These are phyloP conservation scores for Cliona cf. orientalis DNA, from an alignment of 37 sponge, comb jelly and placozoan genomes.

Conservation along the genomic window DNA sequence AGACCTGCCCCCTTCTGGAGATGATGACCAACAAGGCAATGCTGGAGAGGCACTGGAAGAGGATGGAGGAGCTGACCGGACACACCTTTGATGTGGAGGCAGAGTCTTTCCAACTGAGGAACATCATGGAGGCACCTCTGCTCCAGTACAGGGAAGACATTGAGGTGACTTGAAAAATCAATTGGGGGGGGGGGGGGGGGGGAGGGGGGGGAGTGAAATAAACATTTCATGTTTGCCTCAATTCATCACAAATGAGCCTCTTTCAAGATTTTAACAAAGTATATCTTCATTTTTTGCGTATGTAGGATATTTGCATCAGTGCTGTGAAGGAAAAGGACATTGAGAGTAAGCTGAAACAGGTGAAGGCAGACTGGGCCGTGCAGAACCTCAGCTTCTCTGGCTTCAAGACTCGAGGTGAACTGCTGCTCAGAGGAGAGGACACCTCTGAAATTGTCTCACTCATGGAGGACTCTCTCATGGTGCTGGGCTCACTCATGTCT, in stretches of 20 bases:
- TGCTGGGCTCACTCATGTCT: slow-evolving; percentile 98
- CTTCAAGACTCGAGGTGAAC: slow-evolving; percentile 99
- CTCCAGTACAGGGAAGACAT: slow-evolving; percentile 96
- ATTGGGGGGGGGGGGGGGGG: background rate
- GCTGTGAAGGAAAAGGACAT: slow-evolving; percentile 99
- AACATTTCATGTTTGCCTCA: background rate
- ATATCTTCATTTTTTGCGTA: background rate
- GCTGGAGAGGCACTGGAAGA: slow-evolving; percentile 96
- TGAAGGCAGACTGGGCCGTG: slow-evolving; percentile 94
- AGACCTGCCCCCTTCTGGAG: slow-evolving; percentile 96
- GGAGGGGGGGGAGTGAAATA: background rate
- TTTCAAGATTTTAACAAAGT: background rate
- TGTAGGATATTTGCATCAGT: slow-evolving; percentile 95
- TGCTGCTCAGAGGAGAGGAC: slow-evolving; percentile 95
- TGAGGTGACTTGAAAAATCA: slow-evolving; percentile 56
- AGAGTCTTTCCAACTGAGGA: slow-evolving; percentile 86
- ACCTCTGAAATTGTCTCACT: slow-evolving; percentile 87
- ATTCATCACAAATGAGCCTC: background rate
- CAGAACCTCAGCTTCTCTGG: slow-evolving; percentile 83
- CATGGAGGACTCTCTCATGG: slow-evolving; percentile 99
- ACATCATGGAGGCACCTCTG: slow-evolving; percentile 99
- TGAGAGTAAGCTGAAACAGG: slow-evolving; percentile 96
- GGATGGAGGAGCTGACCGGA: slow-evolving; percentile 84
- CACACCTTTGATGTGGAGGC: slow-evolving; percentile 94
- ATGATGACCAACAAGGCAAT: slow-evolving; percentile 96